Conservation (phyloP, 2,113 vertebrate species). For the Chaetodon auriga region DNA sequence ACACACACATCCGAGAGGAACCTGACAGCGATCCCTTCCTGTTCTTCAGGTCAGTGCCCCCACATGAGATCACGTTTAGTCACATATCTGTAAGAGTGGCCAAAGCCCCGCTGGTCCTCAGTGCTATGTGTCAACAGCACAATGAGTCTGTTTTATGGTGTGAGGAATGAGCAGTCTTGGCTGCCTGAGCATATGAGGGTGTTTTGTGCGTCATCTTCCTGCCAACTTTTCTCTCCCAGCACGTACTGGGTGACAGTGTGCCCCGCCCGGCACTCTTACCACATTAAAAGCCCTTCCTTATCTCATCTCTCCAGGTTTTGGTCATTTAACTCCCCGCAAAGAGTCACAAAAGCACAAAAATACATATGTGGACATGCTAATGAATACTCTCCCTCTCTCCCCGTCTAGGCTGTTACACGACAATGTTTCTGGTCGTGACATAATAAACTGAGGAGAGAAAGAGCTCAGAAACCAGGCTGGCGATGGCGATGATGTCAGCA, state of each 20-base stretch:
- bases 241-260: conserved; percentile 37
- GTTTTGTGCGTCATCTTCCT: conserved; percentile 64
- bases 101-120: conserved; percentile 16
- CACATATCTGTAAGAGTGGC: conserved; percentile 23
- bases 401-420: conserved; percentile 9
- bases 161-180: conserved; percentile 55
- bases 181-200: conserved; percentile 9
- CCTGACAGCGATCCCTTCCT: conserved; percentile 38
- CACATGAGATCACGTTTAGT: conserved; percentile 46
- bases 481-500: conserved; percentile 69
- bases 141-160: conserved; percentile 43
- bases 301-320: conserved; percentile 15
- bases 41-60: conserved; percentile 9
- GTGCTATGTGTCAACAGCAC: conserved; percentile 43
- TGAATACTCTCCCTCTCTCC: conserved; percentile 50
- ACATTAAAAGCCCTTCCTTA: conserved; percentile 52
- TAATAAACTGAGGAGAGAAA: conserved; percentile 36
- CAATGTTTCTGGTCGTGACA: conserved; percentile 49
- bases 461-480: conserved; percentile 52
- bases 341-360: conserved; percentile 47
- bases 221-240: conserved; percentile 43
- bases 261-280: conserved; percentile 23
- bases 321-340: conserved; percentile 30
- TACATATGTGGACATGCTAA: conserved; percentile 28
- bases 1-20: conserved; percentile 30